Percentiles rank a stretch among this genome's conserved stretches.
Evolutionary conservation across 2,113 vertebrate species (phyloP).

Genomic region (Lophius piscatorius): DNA sequence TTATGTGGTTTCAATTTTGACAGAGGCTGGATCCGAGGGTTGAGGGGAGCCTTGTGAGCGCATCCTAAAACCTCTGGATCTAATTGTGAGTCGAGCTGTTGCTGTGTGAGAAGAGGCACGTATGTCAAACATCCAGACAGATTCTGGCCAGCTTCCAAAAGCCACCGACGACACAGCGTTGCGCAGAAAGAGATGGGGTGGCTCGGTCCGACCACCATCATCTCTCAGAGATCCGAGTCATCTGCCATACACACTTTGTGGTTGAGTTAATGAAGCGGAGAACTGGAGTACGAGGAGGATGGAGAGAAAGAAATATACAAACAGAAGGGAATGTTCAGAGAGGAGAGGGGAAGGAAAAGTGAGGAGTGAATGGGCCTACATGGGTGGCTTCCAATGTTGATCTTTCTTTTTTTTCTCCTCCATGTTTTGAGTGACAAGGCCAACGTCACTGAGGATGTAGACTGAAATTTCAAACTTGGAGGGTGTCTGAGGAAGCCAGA

Average conservation of each 20-base stretch:
- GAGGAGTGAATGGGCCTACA: slow-evolving; percentile 58
- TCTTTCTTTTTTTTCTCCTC: slow-evolving; percentile 12
- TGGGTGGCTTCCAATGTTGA: slow-evolving; percentile 72
- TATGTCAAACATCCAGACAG: slow-evolving; percentile 59
- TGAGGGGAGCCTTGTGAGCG: background rate
- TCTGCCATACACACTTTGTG: slow-evolving; percentile 67
- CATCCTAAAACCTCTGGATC: slow-evolving; percentile 60
- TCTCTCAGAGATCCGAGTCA: slow-evolving; percentile 46
- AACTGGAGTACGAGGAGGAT: slow-evolving; percentile 49
- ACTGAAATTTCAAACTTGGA: slow-evolving; percentile 47
- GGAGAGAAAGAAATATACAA: slow-evolving; percentile 51
- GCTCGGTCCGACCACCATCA: slow-evolving; percentile 25
- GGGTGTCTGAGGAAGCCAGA: slow-evolving; percentile 24
- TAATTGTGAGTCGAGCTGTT: slow-evolving; percentile 62
- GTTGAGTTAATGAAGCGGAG: slow-evolving; percentile 65
- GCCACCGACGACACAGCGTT: slow-evolving; percentile 20
- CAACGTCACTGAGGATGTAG: slow-evolving; percentile 49
- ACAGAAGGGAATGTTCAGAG: slow-evolving; percentile 51
- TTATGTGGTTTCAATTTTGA: slow-evolving; percentile 68
- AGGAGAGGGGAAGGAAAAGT: slow-evolving; percentile 47
- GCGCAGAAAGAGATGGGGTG: slow-evolving; percentile 22
- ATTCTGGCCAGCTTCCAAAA: slow-evolving; percentile 48
- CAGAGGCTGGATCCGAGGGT: slow-evolving; percentile 10
- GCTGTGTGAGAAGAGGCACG: slow-evolving; percentile 46
- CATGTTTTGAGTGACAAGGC: slow-evolving; percentile 74